phyloP scores from a whole-genome alignment of 2,797 vertebrate species.

The Coluber constrictor region DNA sequence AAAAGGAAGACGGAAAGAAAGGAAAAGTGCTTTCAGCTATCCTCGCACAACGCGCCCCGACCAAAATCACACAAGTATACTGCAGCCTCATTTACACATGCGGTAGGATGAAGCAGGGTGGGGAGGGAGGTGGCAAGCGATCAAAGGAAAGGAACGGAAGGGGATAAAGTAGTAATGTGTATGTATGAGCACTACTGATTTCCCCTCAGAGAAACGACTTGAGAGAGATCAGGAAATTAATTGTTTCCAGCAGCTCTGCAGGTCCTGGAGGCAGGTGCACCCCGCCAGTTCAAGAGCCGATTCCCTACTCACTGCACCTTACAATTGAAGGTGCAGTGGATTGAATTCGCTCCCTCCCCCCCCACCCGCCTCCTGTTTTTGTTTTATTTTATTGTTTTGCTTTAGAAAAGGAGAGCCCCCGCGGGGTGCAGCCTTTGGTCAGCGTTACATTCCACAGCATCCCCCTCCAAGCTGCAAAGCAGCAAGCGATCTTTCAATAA shows the following conservation, averaged over 20 bases:
- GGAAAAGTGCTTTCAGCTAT: constrained; percentile 33
- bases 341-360: neutral
- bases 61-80: constrained; percentile 28
- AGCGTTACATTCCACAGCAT: constrained; percentile 52
- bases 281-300: constrained; percentile 42
- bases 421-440: neutral
- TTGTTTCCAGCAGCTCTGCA: neutral
- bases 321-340: constrained; percentile 8
- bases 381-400: neutral
- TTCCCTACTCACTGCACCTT: constrained; percentile 36
- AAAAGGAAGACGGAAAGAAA: constrained; percentile 37
- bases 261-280: constrained; percentile 47
- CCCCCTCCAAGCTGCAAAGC: constrained; percentile 30
- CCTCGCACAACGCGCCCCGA: constrained; percentile 34
- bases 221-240: constrained; percentile 34
- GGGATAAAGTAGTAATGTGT: constrained; percentile 21
- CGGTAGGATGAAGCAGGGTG: constrained; percentile 17
- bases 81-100: constrained; percentile 8
- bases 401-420: neutral
- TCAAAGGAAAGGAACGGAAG: constrained; percentile 27
- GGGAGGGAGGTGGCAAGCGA: constrained; percentile 1
- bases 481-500: constrained; percentile 20
- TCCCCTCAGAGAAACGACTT: neutral
- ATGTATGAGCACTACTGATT: constrained; percentile 19
- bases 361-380: neutral